Evolutionary conservation across 2,113 vertebrate genomes (phyloP).

Genomic region (Tachycineta bicolor): DNA sequence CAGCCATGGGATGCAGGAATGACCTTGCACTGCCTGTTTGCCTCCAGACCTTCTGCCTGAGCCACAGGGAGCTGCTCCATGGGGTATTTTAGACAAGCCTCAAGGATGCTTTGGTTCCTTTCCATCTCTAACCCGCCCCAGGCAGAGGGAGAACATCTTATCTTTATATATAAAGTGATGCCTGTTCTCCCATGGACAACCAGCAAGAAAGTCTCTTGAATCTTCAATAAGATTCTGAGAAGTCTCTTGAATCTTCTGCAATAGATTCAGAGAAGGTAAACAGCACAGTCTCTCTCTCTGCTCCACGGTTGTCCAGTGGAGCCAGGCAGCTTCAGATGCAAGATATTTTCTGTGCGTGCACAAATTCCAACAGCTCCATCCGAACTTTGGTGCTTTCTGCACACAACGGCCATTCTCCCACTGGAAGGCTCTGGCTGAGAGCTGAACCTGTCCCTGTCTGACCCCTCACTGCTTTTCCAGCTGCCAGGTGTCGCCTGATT

Average conservation of each 20-base stretch:
- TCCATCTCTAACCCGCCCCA: not conserved
- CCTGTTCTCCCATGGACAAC: not conserved
- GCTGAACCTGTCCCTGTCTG: not conserved
- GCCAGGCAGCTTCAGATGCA: accelerated
- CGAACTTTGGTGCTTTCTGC: not conserved
- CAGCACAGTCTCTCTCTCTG: not conserved
- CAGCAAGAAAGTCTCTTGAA: not conserved
- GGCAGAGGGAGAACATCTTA: not conserved
- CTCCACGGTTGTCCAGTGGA: not conserved
- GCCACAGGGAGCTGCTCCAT: not conserved
- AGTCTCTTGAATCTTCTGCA: not conserved
- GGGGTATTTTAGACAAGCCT: not conserved
- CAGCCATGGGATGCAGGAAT: not conserved
- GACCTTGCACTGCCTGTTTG: not conserved
- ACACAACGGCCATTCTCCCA: accelerated
- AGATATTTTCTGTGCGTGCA: accelerated
- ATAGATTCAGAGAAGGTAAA: not conserved
- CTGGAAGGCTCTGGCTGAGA: not conserved
- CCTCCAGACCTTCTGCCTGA: not conserved
- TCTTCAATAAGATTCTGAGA: not conserved
- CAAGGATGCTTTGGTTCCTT: not conserved
- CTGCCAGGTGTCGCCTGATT: not conserved
- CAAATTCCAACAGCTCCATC: not conserved
- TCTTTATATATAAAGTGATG: not conserved
- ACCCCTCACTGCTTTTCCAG: not conserved